These are phyloP conservation scores for Balearica regulorum DNA, from an alignment of 2,797 vertebrate species.

Conservation along the genomic window DNA sequence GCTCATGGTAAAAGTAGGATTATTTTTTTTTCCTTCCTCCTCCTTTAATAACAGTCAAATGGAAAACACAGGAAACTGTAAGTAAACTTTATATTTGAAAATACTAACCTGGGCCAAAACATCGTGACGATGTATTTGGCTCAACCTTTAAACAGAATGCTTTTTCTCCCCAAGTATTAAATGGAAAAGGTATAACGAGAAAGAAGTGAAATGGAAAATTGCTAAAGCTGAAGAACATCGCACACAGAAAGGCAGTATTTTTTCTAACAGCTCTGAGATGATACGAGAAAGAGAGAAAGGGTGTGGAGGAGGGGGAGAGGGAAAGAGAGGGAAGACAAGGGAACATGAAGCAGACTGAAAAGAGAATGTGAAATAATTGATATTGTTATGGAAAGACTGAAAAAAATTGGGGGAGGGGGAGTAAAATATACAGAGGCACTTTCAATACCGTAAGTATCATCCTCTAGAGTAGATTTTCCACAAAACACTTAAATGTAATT, in stretches of 20 bases:
- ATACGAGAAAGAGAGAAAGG: slow-evolving; percentile 36
- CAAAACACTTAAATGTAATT: background rate
- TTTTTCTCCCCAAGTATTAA: slow-evolving; percentile 58
- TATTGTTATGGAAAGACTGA: slow-evolving; percentile 14
- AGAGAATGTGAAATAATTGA: slow-evolving; percentile 40
- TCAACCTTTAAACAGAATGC: slow-evolving; percentile 30
- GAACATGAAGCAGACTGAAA: slow-evolving; percentile 28
- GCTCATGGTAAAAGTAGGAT: background rate
- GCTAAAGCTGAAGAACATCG: slow-evolving; percentile 56
- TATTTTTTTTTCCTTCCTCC: background rate
- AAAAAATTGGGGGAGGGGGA: background rate
- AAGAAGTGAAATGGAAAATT: slow-evolving; percentile 70
- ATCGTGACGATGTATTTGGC: background rate
- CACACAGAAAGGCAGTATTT: background rate
- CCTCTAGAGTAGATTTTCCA: background rate
- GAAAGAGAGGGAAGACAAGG: slow-evolving; percentile 9
- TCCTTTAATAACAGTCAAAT: slow-evolving; percentile 12
- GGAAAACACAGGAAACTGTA: slow-evolving; percentile 42
- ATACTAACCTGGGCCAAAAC: slow-evolving; percentile 13
- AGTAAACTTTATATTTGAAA: slow-evolving; percentile 50
- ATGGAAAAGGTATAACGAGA: slow-evolving; percentile 52
- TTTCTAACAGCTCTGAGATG: slow-evolving; percentile 50
- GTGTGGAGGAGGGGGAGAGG: slow-evolving; percentile 5
- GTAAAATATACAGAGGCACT: background rate
- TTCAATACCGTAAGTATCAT: background rate